These are phyloP conservation scores for Colius striatus DNA, from an alignment of 2,113 vertebrate genomes.

Conservation along the genomic window DNA sequence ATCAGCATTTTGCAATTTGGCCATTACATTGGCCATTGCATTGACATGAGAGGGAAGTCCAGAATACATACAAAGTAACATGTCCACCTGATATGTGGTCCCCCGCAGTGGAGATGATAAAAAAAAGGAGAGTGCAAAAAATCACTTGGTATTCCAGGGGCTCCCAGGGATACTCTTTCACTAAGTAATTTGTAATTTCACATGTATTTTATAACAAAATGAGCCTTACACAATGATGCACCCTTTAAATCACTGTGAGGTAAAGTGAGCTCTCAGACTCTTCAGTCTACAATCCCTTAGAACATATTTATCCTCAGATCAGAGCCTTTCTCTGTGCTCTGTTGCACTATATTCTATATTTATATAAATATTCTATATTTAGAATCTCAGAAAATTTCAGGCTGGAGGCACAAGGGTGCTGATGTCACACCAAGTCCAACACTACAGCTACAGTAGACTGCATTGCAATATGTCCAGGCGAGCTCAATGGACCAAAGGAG, in stretches of 20 bases:
- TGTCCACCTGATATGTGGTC: fast-evolving
- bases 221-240: fast-evolving
- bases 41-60: neutral
- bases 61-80: neutral
- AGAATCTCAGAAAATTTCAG: neutral
- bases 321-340: neutral
- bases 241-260: neutral
- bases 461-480: neutral
- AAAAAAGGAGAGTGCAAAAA: neutral
- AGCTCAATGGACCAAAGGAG: neutral
- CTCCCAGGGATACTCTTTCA: neutral
- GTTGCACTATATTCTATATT: neutral
- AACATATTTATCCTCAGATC: neutral
- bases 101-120: neutral
- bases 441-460: neutral
- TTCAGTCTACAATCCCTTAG: neutral
- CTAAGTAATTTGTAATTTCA: neutral
- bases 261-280: neutral
- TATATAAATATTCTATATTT: too few relatives aligned
- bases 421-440: neutral
- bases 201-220: neutral
- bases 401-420: neutral
- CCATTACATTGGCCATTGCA: neutral
- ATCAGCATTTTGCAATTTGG: neutral
- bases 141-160: neutral